Base-by-base conservation (phyloP, 2,113 vertebrate genomes). In the Halcyon senegalensis region DNA sequence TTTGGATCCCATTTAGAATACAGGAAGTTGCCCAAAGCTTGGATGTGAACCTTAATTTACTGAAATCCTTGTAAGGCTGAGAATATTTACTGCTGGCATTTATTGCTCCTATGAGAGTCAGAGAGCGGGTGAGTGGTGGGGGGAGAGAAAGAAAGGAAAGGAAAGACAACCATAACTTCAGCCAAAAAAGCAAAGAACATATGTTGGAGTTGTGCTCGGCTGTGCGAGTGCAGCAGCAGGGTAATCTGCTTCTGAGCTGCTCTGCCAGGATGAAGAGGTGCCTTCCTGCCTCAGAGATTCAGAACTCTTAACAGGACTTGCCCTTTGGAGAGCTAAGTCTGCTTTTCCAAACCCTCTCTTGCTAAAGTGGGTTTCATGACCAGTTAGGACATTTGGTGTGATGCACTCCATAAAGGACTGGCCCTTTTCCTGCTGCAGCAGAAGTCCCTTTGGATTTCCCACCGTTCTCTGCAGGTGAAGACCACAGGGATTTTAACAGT, bases 51-150 rank as follows among this genome's bases (percentile, higher is more conserved):
- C 84, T 80, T 96, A 97, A 98, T 98, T 98, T 97, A 93, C 96
- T 96, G 97, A 97, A 97, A 90, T 93, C 68, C 87, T 93, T 91
- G 73, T 82, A 97, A 96, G 94, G 59, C 96, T 91, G 85, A 91
- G 90, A 84, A 90, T 95, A 98, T 98, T 97, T 97, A 96, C 77
- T 96, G 85, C 95, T 97, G 96, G 97, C 94, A 96, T 98, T 98
- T 98, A 97, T 89, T 96, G 82, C 90, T 98, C 96, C 93, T 84
- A 56, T 55, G 95, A 94, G 97, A 97, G 74, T 84, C 82, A 68
- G 30, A 84, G 78, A 1, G 3, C 63, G 85, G 75, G 68, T 51
- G 68, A 66, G 43, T 7, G 28, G 70, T 15, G 60, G 37, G 23
- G n/a, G 53, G 24, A 85, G 81, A 89, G 76, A 89, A 74, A 70